Evolutionary conservation across 2,113 vertebrate genomes (phyloP).

Genomic region (Macrotus californicus): DNA sequence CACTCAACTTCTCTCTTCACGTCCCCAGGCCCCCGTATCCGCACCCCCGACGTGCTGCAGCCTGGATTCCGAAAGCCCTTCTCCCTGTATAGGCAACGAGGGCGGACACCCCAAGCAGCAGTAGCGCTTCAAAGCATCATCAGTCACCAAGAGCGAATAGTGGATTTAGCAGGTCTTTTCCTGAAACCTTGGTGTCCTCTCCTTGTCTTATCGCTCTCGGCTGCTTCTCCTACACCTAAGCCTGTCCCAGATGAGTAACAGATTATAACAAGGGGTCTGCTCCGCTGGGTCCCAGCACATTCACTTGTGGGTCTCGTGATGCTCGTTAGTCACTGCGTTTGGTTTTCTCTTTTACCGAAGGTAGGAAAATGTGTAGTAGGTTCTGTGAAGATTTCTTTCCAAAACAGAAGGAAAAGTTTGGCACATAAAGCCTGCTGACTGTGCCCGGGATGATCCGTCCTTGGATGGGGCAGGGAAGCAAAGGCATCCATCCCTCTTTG

Average conservation of each 20-base stretch:
- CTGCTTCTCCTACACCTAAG: not conserved
- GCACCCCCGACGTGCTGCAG: not conserved
- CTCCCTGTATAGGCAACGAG: not conserved
- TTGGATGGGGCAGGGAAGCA: not conserved
- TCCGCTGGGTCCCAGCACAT: not conserved
- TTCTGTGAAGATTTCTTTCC: not conserved
- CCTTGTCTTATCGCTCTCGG: not conserved
- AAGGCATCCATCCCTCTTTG: no score
- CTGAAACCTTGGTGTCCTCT: not conserved
- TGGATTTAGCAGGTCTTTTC: not conserved
- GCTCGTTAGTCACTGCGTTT: not conserved
- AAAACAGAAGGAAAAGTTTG: not conserved
- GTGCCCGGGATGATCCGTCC: not conserved
- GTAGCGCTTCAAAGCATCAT: not conserved
- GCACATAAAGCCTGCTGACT: not conserved
- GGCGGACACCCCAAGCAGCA: not conserved
- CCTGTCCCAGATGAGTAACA: not conserved
- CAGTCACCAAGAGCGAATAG: not conserved
- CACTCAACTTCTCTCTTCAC: not conserved
- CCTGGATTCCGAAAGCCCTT: not conserved
- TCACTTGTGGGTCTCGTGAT: not conserved
- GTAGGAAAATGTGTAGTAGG: not conserved
- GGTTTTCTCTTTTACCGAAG: not conserved
- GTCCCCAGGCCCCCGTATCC: fast-evolving
- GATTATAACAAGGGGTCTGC: not conserved